Percentiles rank a stretch among this genome's conserved stretches.
Conservation (phyloP, 2,113 vertebrate species). For the Mystacornis crossleyi region DNA sequence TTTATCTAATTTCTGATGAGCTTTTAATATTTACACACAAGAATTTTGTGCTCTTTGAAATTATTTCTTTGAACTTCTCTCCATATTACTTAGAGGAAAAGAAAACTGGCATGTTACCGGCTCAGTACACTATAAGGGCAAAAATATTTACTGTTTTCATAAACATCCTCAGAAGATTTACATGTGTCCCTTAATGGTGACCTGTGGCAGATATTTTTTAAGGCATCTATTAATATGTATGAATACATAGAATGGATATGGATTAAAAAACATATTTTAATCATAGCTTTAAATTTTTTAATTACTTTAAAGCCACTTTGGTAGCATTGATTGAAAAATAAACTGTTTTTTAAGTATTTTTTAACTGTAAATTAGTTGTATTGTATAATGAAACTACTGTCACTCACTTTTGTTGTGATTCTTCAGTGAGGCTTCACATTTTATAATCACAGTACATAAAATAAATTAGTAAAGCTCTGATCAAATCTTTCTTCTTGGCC, state of each 20-base stretch:
- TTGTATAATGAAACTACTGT: neutral
- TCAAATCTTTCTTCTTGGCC: neutral
- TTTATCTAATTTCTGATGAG: neutral
- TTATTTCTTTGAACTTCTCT: neutral
- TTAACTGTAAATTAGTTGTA: neutral
- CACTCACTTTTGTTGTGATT: neutral
- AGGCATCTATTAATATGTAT: neutral
- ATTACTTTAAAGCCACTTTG: neutral
- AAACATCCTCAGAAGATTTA: neutral
- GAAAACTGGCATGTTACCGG: neutral
- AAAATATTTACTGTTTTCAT: constrained; percentile 1
- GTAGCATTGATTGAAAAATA: neutral
- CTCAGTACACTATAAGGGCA: neutral
- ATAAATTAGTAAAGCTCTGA: neutral
- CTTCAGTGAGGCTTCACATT: neutral
- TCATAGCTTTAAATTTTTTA: neutral
- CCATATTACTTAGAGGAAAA: neutral
- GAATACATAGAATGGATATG: neutral
- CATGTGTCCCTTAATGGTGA: neutral
- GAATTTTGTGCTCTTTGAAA: neutral
- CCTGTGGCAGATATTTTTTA: neutral
- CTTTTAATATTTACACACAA: neutral
- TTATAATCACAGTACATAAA: neutral
- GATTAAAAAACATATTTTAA: neutral
- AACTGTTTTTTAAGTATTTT: neutral